Evolutionary conservation across 92 coral and sea anemone species (phyloP), one percentile per base, ranked within the genome.

Genomic region (Phenganax marumi): DNA sequence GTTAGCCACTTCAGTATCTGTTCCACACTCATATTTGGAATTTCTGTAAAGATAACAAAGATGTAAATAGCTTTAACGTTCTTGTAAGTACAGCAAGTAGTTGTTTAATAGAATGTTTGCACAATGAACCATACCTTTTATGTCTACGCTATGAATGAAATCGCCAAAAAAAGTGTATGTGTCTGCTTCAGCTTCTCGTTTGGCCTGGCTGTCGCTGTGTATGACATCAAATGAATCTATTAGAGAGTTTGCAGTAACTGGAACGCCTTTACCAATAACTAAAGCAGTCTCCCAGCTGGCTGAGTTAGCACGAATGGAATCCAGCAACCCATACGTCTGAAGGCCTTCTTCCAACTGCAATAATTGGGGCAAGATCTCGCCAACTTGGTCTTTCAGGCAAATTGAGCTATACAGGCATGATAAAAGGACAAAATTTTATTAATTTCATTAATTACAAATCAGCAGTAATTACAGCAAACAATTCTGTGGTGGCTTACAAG

Each of bases 261-360:
- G 50, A 79, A 19, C 33, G 49, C 89, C 88, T 63, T 73, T 72
- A 26, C 84, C 84, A 70, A 65, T 46, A 79, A 85, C 88, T 69
- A 85, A 78, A 77, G 22, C 88, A 48, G 69, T 24, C 53, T 76
- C 84, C 88, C 88, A 78, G 53, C 70, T 26, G 14, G 65, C 19
- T 19, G 88, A 73, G 62, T 57, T 52, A n/a, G 61, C 22, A 68
- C 54, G 79, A 64, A 78, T 60, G 39, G 88, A 74, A 50, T 68
- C 84, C 80, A 78, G 78, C 53, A 84, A 80, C 24, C 84, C 88
- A 78, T 75, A 85, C 43, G 84, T 78, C 52, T 74, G 75, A 58
- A 85, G 81, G 21, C 84, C 88, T 53, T 78, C 88, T 48, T 77
- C 78, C 33, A 85, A 56, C 76, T 85, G 84, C 84, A 78, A 64